Evolutionary conservation across 2,888 invertebrate species (phyloP), one percentile per base, ranked within the genome.

Genomic region (Mellilla xanthometata): DNA sequence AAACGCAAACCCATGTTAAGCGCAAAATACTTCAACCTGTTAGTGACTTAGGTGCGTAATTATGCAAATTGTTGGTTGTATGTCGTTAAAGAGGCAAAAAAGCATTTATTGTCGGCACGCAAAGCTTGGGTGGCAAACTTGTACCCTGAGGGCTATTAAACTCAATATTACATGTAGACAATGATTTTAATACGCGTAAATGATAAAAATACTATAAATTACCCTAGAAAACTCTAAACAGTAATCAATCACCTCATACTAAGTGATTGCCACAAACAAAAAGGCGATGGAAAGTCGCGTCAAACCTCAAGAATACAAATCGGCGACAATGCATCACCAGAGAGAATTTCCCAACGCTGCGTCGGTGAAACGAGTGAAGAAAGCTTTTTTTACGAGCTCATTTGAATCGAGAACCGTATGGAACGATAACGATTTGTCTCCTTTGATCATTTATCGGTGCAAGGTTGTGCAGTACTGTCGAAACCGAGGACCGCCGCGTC

Each of bases 261-360:
- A 49, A 60, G 62, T 56, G 54, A 48, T 57, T 55, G 58, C 56
- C 58, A 55, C 43, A 61, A 56, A 65, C 72, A 69, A 81, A 85
- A 86, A 80, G 73, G 75, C 71, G 59, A 71, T 87, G 81, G 89
- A 89, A 89, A 89, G 89, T 85, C 71, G 66, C 60, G 56, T 62
- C 62, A 57, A 58, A 48, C 60, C 53, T 54, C 70, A 63, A 65
- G 89, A 81, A 89, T 89, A 88, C 84, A 79, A 87, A 88, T 81
- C 53, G 71, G 68, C 73, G 66, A 81, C 85, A 83, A 85, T 85
- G 76, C 79, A 76, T 76, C 76, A 74, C 61, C 58, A 62, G 62
- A 62, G 64, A 66, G 66, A 68, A 75, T 85, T 85, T 85, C 83
- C 77, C 81, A 87, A 86, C 77, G 66, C 64, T 62, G 66, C 67